Percentiles rank a stretch among this genome's conserved stretches.
These are phyloP conservation scores for Dioctria rufipes DNA, from an alignment of 2,888 invertebrate species.

Conservation along the genomic window DNA sequence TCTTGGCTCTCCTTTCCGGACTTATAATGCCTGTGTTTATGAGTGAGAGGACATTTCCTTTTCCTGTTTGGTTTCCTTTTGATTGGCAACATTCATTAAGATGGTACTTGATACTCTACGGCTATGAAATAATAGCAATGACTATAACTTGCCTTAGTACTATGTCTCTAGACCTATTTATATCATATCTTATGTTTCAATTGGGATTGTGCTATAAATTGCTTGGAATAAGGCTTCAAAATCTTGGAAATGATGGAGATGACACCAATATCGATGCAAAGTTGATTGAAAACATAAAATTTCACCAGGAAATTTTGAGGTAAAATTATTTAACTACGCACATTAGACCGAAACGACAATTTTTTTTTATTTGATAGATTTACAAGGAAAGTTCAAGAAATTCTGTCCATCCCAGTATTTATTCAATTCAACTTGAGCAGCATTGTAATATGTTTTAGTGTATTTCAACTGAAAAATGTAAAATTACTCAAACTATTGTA, in stretches of 20 bases:
- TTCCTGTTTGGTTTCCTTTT: conserved; percentile 66
- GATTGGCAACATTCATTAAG: conserved; percentile 61
- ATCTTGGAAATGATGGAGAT: not conserved
- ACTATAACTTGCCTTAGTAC: conserved; percentile 62
- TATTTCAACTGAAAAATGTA: conserved; percentile 38
- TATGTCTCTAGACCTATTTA: conserved; percentile 63
- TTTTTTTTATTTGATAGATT: not conserved
- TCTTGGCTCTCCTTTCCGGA: conserved; percentile 1
- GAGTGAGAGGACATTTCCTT: conserved; percentile 62
- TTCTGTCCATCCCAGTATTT: conserved; percentile 26
- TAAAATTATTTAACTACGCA: not conserved
- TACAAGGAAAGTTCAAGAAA: not conserved
- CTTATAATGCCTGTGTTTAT: conserved; percentile 13
- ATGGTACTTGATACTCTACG: conserved; percentile 63
- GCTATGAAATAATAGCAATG: conserved; percentile 63
- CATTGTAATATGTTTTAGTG: conserved; percentile 35
- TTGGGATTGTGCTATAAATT: conserved; percentile 63
- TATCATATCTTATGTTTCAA: conserved; percentile 65
- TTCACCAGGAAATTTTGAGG: conserved; percentile 22
- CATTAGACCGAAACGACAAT: no score
- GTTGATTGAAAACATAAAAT: conserved; percentile 30
- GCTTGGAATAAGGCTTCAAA: conserved; percentile 62
- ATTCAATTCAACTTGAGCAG: conserved; percentile 34
- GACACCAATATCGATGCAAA: not conserved
- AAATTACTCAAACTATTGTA: no score